phyloP scores from a whole-genome alignment of 2,113 vertebrate genomes.

The Propithecus coquereli region DNA sequence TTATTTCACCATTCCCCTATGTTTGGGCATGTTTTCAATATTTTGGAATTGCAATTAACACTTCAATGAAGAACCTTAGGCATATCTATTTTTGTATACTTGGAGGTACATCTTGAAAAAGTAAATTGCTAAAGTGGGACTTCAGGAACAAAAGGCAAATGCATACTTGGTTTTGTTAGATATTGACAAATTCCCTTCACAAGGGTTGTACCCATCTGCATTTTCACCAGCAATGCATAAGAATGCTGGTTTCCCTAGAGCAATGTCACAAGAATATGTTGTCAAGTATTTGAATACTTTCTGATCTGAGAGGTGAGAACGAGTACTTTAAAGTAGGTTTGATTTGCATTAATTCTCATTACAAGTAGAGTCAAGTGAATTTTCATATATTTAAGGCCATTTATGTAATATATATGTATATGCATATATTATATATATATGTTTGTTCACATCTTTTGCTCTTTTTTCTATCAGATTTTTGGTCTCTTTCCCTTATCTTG shows the following conservation, averaged over 20 bases:
- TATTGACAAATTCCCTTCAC: not conserved
- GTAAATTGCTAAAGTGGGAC: not conserved
- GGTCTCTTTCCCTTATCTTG: not conserved
- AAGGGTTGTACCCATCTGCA: not conserved
- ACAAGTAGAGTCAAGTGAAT: not conserved
- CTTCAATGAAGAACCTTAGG: not conserved
- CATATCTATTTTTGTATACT: not conserved
- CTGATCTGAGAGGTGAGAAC: not conserved
- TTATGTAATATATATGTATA: not conserved
- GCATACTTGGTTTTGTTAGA: not conserved
- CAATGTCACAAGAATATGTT: not conserved
- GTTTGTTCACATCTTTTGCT: not conserved
- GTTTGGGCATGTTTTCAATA: not conserved
- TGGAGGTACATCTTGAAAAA: not conserved
- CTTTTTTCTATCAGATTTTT: not conserved
- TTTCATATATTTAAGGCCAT: not conserved
- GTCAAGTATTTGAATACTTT: not conserved
- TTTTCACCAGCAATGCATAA: not conserved
- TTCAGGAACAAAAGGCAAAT: constrained; percentile 14
- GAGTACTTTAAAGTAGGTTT: not conserved
- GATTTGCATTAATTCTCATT: not conserved
- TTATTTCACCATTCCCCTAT: not conserved
- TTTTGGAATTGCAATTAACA: not conserved
- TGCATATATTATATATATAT: not conserved
- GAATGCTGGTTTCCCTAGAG: not conserved